Evolutionary conservation across 2,888 invertebrate species (phyloP).

Genomic region (Lottia gigantea): DNA sequence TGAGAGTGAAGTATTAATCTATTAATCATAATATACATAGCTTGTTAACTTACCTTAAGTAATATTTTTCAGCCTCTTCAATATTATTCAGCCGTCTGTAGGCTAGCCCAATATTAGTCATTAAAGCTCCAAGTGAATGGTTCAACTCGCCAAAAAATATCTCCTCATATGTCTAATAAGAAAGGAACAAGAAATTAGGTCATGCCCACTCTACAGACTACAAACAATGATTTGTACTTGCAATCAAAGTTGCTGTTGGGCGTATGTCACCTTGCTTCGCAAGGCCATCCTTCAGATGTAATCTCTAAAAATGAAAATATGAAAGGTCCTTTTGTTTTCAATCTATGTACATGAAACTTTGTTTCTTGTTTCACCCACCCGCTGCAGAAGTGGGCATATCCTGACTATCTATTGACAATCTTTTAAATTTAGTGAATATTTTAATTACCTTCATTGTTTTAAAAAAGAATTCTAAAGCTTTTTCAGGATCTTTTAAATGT

Average conservation of each 20-base stretch:
- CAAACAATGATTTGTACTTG: no score
- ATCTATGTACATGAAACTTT: no score
- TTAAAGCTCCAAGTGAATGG: slow-evolving; percentile 41
- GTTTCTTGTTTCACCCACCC: no score
- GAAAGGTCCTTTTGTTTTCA: no score
- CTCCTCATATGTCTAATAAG: slow-evolving; percentile 41
- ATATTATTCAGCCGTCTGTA: slow-evolving; percentile 39
- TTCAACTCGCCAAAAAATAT: slow-evolving; percentile 48
- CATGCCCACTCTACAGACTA: no score
- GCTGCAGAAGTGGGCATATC: no score
- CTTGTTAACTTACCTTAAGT: slow-evolving; percentile 37
- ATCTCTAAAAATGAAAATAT: no score
- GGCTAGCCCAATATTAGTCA: slow-evolving; percentile 51
- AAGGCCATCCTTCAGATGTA: no score
- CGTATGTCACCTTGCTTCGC: no score
- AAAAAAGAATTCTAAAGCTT: slow-evolving; percentile 31
- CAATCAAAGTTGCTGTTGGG: no score
- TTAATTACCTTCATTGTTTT: slow-evolving; percentile 30
- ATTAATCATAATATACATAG: neutral
- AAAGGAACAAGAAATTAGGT: neutral
- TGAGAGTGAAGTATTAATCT: no score
- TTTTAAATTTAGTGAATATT: neutral
- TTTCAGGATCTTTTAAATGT: slow-evolving; percentile 24
- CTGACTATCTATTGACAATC: neutral
- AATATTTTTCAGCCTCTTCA: slow-evolving; percentile 48